Percentiles rank a stretch among this genome's conserved stretches.
phyloP scores from a whole-genome alignment of 2,888 invertebrate genomes.

The Hirtodrosophila duncani region DNA sequence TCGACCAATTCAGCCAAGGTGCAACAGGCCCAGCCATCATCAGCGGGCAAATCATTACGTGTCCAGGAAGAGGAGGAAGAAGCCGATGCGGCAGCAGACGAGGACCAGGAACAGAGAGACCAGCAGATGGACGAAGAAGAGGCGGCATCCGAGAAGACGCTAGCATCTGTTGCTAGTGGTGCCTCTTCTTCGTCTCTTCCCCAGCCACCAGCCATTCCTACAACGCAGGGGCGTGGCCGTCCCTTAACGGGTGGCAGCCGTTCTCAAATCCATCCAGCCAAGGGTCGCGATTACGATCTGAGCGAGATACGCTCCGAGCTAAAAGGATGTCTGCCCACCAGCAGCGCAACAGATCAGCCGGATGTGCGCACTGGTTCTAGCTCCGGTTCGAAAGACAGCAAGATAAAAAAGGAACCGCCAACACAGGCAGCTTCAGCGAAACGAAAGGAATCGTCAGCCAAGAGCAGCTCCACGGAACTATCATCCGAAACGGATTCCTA shows the following conservation, averaged over 20 bases:
- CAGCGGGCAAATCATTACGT: no score
- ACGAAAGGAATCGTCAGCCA: constrained; percentile 51
- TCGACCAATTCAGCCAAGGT: constrained; percentile 31
- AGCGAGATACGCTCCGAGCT: constrained; percentile 91
- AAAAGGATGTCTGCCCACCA: constrained; percentile 83
- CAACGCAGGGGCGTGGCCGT: no score
- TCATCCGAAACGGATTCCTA: constrained; percentile 77
- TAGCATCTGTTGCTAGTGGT: no score
- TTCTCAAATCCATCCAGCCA: no score
- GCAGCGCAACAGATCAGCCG: neutral
- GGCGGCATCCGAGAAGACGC: no score
- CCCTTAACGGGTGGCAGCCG: no score
- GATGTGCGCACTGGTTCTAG: no score
- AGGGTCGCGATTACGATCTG: constrained; percentile 88
- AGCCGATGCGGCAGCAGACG: neutral
- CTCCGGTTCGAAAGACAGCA: no score
- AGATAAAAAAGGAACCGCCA: constrained; percentile 49
- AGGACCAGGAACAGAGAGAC: constrained; percentile 4
- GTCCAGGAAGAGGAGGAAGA: no score
- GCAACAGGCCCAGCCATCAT: constrained; percentile 24
- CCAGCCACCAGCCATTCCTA: no score
- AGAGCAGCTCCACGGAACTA: constrained; percentile 74
- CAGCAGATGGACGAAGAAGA: no score
- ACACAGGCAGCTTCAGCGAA: constrained; percentile 12
- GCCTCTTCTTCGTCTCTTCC: no score